Base-by-base conservation (phyloP, 2,888 invertebrate species). In the Eucera pruinosa region DNA sequence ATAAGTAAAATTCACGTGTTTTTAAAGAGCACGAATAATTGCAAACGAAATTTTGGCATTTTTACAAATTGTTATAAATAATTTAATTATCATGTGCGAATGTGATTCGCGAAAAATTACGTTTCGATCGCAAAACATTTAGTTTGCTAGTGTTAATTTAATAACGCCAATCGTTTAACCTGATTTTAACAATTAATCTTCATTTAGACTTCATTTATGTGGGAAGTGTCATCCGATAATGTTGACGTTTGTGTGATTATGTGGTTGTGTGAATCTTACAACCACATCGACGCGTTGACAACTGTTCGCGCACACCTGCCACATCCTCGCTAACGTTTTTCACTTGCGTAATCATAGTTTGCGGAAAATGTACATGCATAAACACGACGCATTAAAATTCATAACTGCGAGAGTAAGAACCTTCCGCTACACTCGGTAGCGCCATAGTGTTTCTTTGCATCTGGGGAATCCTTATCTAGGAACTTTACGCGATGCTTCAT, bases 291-390 rank as follows among this genome's bases (percentile, higher is more conserved):
- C 55, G 23, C 15, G 15, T 45, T 18, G 36, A 5, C 36, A 39
- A 50, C 4, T 13, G 18, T 25, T 48, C 36, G 39, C 45, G 13
- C n/a, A 61, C 39, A 57, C 50, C 47, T 39, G 23, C 9, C 23
- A 9, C 50, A 62, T 47, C 41, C 18, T 39, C 27, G 11, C 9
- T 5, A 57, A 69, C 27, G 18, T 27, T 65, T 66, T 11, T 68
- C 68, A 66, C 43, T 78, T 66, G 47, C 57, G 15, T 43, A 71
- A 78, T 78, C 65, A 55, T 50, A 20, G 9, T 30, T n/a, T 61
- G 55, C 55, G 61, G 23, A 27, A 50, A 39, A 55, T 36, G 18
- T 20, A 25, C 27, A 52, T 64, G 39, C 3, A 41, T 65, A 36
- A 77, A 60, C 62, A 62, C 43, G 54, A 62, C 45, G 57, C 50